Base-by-base conservation (phyloP, 2,113 vertebrate genomes). In the Drymodes brunneopygia region DNA sequence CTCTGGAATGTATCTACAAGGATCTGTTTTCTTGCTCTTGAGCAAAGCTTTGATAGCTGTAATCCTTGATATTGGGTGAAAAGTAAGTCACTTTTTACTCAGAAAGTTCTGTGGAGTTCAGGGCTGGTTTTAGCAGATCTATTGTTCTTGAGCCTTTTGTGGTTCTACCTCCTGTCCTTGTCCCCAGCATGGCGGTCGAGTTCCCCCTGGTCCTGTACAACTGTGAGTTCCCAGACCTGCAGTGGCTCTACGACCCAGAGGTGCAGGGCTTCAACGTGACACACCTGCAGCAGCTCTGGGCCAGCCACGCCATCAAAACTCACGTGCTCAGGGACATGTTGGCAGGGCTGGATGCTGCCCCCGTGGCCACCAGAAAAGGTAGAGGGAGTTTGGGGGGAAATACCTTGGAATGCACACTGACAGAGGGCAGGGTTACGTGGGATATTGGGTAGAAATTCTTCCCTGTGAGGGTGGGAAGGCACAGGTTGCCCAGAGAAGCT, bases 141-240 rank as follows among this genome's bases (percentile, higher is more conserved):
- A 9, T 31, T 54, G n/a, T 66, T 66, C 15, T 21, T 51, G 45
- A 88, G 28, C 23, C 12, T 24, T 45, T 14, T 54, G 18, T 69
- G 47, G 21, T 54, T 10, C 27, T 10, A 2, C 20, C 24, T 67
- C 15, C n/a, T 58, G 70, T 70, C 85, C 62, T 88, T 65, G 61
- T 65, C 60, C 44, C 51, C 38, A 99, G 99, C 96, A 99, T 99
- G 99, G 99, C 99, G 2, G 98, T 99, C 1, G 99, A 99, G 96
- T 99, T 98, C 88, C 99, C 99, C 33, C 97, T 99, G 66, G 98
- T 99, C 58, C 97, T 99, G 21, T 98, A 99, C 2, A 92, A 99
- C 92, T 99, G 99, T 4, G 97, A 98, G 80, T 99, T 99, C 47
- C 97, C 98, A 54, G 98, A 98, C 81, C 53, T 99, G 67, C 96